Base-by-base conservation (phyloP, 2,888 invertebrate species). In the Nowickia ferox region DNA sequence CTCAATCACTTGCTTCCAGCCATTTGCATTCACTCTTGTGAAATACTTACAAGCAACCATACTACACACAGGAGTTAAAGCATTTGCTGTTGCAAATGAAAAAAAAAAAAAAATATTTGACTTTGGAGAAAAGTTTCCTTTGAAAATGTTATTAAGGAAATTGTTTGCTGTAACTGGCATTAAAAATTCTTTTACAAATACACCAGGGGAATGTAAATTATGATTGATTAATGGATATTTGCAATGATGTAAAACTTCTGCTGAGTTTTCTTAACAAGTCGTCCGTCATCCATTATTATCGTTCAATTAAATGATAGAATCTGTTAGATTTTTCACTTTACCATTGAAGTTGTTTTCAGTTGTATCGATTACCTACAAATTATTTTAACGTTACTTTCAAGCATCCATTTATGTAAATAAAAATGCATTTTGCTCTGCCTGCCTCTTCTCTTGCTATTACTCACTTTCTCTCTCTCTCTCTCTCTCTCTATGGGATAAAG, bases 21-120 rank as follows among this genome's bases (percentile, higher is more conserved):
- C 80, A 77, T 80, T 84, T 72, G 59, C 76, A 48, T 72, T 61
- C 17, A 48, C 72, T 76, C 71, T 72, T 15, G n/a, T 19, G 19
- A 63, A 75, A 51, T n/a, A 42, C n/a, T 42, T n/a, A 53, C 22
- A 22, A 40, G 40, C n/a, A 30, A 46, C 55, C 9, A 11, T 30
- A 30, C 30, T 6, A 30, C 1, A 63, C 38, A 19, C 68, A 13
- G 9, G 51, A 13, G 5, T 44, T 44, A 19, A 22, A 4, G 10
- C n/a, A 40, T 8, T 42, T 22, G 19, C 15, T 53, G 53, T 42
- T 71, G 42, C 15, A 44, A 42, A 42, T 57, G 57, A 10, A 19
- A 53, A 63, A 63, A 17, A 15, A 8, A 9, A 51, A 9, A 48
- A 48, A 65, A 46, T 65, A 46, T 46, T 11, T 22, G 11, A 22